Evolutionary conservation across 2,797 vertebrate genomes (phyloP).

Genomic region (Miichthys miiuy): DNA sequence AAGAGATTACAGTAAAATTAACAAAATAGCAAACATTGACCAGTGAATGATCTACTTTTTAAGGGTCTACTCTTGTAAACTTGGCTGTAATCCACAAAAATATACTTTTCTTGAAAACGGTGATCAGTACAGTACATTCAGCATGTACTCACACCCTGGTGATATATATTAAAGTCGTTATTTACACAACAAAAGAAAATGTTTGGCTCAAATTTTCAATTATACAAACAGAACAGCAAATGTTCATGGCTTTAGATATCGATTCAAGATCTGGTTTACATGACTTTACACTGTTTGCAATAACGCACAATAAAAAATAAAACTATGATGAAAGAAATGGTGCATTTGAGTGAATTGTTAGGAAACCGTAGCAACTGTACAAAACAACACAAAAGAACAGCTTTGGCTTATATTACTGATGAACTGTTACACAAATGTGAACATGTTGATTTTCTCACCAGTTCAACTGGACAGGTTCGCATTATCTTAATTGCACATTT

Average conservation of each 20-base stretch:
- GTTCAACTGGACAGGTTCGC: slow-evolving; percentile 81
- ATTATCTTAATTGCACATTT: slow-evolving; percentile 88
- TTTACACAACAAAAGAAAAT: slow-evolving; percentile 87
- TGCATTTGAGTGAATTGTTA: slow-evolving; percentile 82
- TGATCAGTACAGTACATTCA: slow-evolving; percentile 91
- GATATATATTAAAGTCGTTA: slow-evolving; percentile 94
- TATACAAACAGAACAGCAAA: slow-evolving; percentile 95
- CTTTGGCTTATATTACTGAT: slow-evolving; percentile 99
- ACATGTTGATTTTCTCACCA: slow-evolving; percentile 81
- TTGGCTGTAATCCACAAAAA: slow-evolving; percentile 99
- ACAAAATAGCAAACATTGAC: slow-evolving; percentile 97
- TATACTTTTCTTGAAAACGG: slow-evolving; percentile 95
- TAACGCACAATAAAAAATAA: slow-evolving; percentile 89
- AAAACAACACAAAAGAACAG: slow-evolving; percentile 91
- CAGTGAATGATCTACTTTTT: slow-evolving; percentile 96
- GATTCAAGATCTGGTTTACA: slow-evolving; percentile 94
- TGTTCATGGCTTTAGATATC: slow-evolving; percentile 99
- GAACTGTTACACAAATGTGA: slow-evolving; percentile 95
- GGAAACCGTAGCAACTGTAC: slow-evolving; percentile 92
- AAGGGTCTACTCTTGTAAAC: slow-evolving; percentile 95
- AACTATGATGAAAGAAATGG: slow-evolving; percentile 84
- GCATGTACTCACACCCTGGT: slow-evolving; percentile 93
- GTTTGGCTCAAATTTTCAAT: slow-evolving; percentile 99
- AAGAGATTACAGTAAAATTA: slow-evolving; percentile 95
- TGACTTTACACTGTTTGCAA: slow-evolving; percentile 87